Evolutionary conservation across 2,113 vertebrate species (phyloP).

Genomic region (Furnarius figulus): DNA sequence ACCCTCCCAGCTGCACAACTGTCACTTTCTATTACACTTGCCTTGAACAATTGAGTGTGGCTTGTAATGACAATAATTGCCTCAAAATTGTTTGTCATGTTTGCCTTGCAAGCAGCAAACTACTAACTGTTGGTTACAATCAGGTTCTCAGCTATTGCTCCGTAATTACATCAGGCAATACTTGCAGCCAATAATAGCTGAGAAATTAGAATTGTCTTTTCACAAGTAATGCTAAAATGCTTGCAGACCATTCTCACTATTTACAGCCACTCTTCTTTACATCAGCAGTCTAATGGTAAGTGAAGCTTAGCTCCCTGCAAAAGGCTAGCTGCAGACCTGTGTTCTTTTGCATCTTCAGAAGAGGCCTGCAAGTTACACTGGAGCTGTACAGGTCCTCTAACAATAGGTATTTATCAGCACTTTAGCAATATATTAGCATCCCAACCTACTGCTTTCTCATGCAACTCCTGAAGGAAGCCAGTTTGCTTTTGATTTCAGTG

Average conservation of each 20-base stretch:
- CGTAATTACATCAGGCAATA: slow-evolving; percentile 60
- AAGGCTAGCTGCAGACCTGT: neutral
- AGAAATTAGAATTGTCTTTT: slow-evolving; percentile 50
- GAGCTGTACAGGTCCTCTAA: neutral
- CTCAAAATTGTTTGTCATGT: slow-evolving; percentile 70
- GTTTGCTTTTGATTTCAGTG: neutral
- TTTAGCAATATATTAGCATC: neutral
- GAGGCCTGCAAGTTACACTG: neutral
- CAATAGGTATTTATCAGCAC: neutral
- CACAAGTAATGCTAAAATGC: slow-evolving; percentile 5
- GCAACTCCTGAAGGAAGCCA: neutral
- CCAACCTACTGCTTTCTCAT: neutral
- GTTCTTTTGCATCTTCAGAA: neutral
- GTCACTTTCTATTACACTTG: slow-evolving; percentile 60
- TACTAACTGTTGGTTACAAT: slow-evolving; percentile 66
- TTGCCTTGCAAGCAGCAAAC: slow-evolving; percentile 68
- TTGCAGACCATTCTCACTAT: neutral
- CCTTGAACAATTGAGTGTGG: slow-evolving; percentile 58
- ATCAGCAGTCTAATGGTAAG: neutral
- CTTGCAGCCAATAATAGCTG: slow-evolving; percentile 45
- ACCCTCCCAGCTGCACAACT: slow-evolving; percentile 65
- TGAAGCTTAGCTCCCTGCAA: neutral
- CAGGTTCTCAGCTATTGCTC: slow-evolving; percentile 62
- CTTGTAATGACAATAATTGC: slow-evolving; percentile 71
- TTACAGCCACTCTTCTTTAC: neutral